Percentiles rank a stretch among this genome's conserved stretches.
These are phyloP conservation scores for Rhabdophis nuchalis DNA, from an alignment of 2,797 vertebrate species.

Conservation along the genomic window DNA sequence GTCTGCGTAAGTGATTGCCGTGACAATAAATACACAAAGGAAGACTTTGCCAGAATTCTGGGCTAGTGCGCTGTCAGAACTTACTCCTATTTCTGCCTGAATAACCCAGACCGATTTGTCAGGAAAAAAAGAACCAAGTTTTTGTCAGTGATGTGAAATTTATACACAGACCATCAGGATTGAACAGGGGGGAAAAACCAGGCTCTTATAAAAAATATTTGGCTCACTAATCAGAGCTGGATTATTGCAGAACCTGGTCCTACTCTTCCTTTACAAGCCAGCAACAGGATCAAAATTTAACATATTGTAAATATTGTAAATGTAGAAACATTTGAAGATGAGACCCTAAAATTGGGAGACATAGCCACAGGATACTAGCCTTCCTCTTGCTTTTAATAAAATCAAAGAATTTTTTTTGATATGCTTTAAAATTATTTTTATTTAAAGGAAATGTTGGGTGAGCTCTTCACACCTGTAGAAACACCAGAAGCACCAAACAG, in stretches of 20 bases:
- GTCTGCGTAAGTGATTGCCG: not conserved
- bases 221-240: not conserved
- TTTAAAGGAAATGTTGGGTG: conserved; percentile 95
- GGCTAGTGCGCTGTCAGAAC: not conserved
- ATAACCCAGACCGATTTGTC: not conserved
- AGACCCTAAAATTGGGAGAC: conserved; percentile 11
- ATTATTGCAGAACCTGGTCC: not conserved
- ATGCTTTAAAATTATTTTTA: conserved; percentile 23
- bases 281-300: not conserved
- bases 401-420: not conserved
- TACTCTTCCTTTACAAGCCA: not conserved
- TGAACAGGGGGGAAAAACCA: not conserved
- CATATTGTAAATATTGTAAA: not conserved
- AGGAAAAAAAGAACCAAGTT: not conserved
- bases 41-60: not conserved
- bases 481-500: conserved; percentile 97
- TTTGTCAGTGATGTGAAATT: not conserved
- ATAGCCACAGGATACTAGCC: not conserved
- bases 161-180: not conserved
- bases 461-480: conserved; percentile 97
- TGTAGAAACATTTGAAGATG: not conserved
- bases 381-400: conserved; percentile 26
- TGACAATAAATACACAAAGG: not conserved
- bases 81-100: not conserved
- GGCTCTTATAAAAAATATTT: not conserved